phyloP scores from a whole-genome alignment of 2,888 invertebrate species.

The Agrochola lychnidis region DNA sequence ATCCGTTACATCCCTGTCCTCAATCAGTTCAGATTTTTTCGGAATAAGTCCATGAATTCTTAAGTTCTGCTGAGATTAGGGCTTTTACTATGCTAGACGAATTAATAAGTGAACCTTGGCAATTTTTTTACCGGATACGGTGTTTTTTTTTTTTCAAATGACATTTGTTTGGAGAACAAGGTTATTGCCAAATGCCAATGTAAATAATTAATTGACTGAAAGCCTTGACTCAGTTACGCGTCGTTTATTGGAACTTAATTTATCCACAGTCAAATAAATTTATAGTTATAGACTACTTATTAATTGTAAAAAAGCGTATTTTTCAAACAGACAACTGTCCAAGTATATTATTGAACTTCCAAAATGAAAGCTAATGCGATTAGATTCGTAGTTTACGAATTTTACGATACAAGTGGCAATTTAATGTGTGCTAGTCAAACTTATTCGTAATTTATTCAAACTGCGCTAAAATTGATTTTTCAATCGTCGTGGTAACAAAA shows the following conservation, averaged over 20 bases:
- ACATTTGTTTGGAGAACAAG: not conserved
- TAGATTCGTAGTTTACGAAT: not conserved
- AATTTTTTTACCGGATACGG: not conserved
- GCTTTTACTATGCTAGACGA: not conserved
- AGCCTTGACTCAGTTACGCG: conserved; percentile 8
- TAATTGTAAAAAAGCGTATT: not conserved
- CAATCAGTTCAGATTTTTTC: too few relatives aligned
- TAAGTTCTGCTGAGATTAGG: not conserved
- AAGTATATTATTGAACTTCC: too few relatives aligned
- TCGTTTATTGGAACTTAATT: conserved; percentile 2
- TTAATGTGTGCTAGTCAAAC: not conserved
- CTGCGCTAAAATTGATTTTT: not conserved
- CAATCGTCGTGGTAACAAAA: not conserved
- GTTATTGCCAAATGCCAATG: conserved; percentile 5
- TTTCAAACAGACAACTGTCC: not conserved
- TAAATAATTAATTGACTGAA: not conserved
- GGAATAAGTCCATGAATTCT: too few relatives aligned
- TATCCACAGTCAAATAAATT: not conserved
- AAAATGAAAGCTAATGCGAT: not conserved
- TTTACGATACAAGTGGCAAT: not conserved
- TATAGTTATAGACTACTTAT: too few relatives aligned
- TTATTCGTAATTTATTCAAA: not conserved
- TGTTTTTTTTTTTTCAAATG: conserved; percentile 3
- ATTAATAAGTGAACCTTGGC: not conserved
- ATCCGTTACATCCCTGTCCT: too few relatives aligned